Conservation (phyloP, 2,888 invertebrate genomes). For the Coelopa pilipes region DNA sequence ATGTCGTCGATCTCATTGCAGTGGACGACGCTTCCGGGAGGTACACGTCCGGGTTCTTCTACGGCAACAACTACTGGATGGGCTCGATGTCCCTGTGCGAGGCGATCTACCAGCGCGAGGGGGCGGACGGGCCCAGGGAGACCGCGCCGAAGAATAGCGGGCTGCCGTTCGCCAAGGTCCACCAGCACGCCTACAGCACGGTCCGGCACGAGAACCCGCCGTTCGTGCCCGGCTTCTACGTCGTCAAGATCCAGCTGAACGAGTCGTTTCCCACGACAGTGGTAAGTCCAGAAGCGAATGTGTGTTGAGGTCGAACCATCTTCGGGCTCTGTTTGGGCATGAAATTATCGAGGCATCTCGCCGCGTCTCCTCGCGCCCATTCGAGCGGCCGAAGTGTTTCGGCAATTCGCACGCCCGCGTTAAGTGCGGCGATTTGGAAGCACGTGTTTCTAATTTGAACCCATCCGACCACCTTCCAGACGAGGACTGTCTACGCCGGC, state of each 20-base stretch:
- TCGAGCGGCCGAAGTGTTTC: too few relatives aligned
- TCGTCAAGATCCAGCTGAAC: slow-evolving; percentile 72
- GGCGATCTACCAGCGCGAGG: slow-evolving; percentile 70
- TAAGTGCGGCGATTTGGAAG: too few relatives aligned
- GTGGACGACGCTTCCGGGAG: slow-evolving; percentile 80
- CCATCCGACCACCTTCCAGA: slow-evolving; percentile 65
- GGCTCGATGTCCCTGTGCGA: slow-evolving; percentile 80
- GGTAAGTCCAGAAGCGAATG: slow-evolving; percentile 51
- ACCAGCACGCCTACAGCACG: slow-evolving; percentile 55
- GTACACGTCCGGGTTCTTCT: slow-evolving; percentile 82
- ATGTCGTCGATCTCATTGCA: slow-evolving; percentile 60
- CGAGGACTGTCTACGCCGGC: slow-evolving; percentile 78
- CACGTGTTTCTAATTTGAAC: slow-evolving; percentile 12
- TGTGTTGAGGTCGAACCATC: not conserved
- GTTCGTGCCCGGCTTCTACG: slow-evolving; percentile 76
- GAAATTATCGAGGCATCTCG: not conserved
- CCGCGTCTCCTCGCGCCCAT: too few relatives aligned
- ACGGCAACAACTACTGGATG: slow-evolving; percentile 85
- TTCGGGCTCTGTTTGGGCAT: not conserved
- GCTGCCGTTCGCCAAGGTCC: slow-evolving; percentile 61
- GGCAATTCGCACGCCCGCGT: too few relatives aligned
- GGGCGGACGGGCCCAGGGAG: slow-evolving; percentile 42
- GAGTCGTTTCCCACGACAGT: slow-evolving; percentile 58
- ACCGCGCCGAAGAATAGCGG: slow-evolving; percentile 52
- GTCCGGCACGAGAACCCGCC: slow-evolving; percentile 70